Evolutionary conservation across 2,797 vertebrate species (phyloP).

Genomic region (Geotrypetes seraphini): DNA sequence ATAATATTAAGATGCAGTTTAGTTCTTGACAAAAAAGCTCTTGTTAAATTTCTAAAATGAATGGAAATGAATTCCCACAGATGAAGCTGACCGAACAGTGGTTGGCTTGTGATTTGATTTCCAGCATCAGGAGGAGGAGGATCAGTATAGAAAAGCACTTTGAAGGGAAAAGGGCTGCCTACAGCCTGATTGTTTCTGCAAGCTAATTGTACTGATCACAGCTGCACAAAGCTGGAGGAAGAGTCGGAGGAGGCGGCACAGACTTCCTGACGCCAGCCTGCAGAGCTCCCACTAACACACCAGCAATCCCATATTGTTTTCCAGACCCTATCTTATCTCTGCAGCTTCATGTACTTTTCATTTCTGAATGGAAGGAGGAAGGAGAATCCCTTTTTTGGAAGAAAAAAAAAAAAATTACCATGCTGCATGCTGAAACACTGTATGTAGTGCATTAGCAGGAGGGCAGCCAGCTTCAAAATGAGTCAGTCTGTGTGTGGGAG

Average conservation of each 20-base stretch:
- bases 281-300: slow-evolving; percentile 59
- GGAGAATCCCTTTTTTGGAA: slow-evolving; percentile 43
- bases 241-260: slow-evolving; percentile 59
- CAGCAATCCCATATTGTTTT: slow-evolving; percentile 67
- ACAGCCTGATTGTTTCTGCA: slow-evolving; percentile 58
- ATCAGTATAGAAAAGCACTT: slow-evolving; percentile 51
- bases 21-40: slow-evolving; percentile 53
- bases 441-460: too few species aligned
- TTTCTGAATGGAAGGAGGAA: slow-evolving; percentile 46
- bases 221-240: slow-evolving; percentile 67
- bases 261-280: slow-evolving; percentile 75
- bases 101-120: slow-evolving; percentile 46
- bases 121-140: slow-evolving; percentile 44
- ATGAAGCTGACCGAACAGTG: slow-evolving; percentile 52
- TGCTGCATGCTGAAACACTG: too few species aligned
- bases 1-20: slow-evolving; percentile 60
- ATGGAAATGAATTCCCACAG: slow-evolving; percentile 58
- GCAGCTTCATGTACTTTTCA: slow-evolving; percentile 26
- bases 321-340: slow-evolving; percentile 66
- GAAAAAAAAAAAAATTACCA: slow-evolving; percentile 35
- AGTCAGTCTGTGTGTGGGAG: too few species aligned
- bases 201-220: slow-evolving; percentile 60
- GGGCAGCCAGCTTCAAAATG: too few species aligned
- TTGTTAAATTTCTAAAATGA: slow-evolving; percentile 45
- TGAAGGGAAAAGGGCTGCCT: slow-evolving; percentile 57